phyloP scores from a whole-genome alignment of 30 jellyfish, hydroid and myxozoan species.

The Hydractinia echinata region DNA sequence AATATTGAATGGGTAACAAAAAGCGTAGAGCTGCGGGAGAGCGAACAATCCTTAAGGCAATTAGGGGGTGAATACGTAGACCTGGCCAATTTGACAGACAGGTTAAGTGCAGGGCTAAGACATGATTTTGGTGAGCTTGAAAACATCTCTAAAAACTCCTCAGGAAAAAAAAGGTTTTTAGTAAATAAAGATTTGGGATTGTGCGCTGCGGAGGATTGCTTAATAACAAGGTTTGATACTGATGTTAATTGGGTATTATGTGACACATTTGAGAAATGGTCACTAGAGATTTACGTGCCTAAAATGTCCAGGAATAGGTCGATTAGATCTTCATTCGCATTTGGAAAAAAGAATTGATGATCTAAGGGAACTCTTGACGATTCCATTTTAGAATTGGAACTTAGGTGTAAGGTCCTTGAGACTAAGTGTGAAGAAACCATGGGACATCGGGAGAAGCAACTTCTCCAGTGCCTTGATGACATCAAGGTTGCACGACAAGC shows the following conservation, averaged over 20 bases:
- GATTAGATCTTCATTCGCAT: not conserved
- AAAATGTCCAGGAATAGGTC: not conserved
- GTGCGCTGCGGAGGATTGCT: not conserved
- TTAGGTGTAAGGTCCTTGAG: not conserved
- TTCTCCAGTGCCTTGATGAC: not conserved
- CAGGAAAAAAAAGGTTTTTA: not conserved
- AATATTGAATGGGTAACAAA: not conserved
- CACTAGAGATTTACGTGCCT: not conserved
- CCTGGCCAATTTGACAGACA: too few relatives aligned
- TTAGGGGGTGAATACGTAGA: too few relatives aligned
- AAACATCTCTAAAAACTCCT: not conserved
- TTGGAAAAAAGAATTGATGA: not conserved
- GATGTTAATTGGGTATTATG: not conserved
- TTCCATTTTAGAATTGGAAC: not conserved
- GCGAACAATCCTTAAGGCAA: not conserved
- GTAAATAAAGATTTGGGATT: not conserved
- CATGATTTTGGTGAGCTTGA: not conserved
- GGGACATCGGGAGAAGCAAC: slow-evolving; percentile 20
- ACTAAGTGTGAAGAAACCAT: not conserved
- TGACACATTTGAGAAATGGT: not conserved
- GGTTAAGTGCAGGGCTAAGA: not conserved
- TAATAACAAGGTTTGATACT: not conserved
- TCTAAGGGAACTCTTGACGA: not conserved
- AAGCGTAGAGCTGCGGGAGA: not conserved
- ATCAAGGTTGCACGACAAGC: slow-evolving; percentile 43